Evolutionary conservation across 2,113 vertebrate species (phyloP).

Genomic region (Barnardius zonarius): DNA sequence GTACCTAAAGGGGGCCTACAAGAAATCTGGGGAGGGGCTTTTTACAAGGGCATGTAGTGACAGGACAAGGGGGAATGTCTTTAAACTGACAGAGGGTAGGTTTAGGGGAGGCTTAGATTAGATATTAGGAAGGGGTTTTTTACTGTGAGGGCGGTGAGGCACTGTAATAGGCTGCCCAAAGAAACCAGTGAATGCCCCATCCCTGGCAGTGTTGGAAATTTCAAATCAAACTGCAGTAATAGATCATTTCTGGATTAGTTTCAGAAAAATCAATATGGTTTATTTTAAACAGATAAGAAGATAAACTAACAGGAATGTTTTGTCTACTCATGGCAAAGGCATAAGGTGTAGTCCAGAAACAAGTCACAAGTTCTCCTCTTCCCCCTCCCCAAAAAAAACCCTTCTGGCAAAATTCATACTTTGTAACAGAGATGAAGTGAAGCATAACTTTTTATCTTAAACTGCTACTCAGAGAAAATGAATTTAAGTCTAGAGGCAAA

Average conservation of each 20-base stretch:
- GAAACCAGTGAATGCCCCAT: not conserved
- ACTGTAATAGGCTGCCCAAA: not conserved
- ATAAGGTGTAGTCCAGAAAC: not conserved
- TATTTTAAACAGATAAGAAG: not conserved
- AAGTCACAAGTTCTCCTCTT: not conserved
- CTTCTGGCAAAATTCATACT: not conserved
- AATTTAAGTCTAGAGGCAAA: not conserved
- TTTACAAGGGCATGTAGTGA: not conserved
- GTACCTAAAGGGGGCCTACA: not conserved
- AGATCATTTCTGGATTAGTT: not conserved
- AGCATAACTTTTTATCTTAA: not conserved
- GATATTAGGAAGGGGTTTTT: not conserved
- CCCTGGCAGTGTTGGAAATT: not conserved
- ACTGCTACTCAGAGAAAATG: not conserved
- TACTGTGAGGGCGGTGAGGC: not conserved
- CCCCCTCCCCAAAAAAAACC: rapidly evolving
- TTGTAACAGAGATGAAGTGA: not conserved
- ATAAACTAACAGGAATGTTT: not conserved
- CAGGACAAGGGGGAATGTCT: not conserved
- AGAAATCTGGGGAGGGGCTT: not conserved
- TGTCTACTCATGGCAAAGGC: not conserved
- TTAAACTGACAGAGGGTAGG: not conserved
- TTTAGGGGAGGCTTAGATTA: not conserved
- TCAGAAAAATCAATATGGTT: not conserved
- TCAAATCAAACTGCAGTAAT: not conserved